Conservation (phyloP, 92 coral and sea anemone species). For the Bergia sp. region DNA sequence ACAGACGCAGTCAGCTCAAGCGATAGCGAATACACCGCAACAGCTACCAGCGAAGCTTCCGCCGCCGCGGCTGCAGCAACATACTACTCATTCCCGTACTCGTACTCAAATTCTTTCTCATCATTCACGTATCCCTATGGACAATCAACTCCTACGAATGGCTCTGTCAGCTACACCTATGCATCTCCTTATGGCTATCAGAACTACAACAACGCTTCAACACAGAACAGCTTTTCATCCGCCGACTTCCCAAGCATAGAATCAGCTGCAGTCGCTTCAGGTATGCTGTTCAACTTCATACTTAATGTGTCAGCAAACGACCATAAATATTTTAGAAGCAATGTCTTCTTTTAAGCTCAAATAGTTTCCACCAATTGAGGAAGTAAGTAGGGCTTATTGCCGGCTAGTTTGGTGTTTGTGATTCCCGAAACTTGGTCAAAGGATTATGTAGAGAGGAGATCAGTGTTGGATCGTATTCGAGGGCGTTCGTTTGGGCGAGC, state of each 20-base stretch:
- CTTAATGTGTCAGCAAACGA: slow-evolving; percentile 68
- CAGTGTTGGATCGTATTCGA: not conserved
- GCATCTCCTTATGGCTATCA: slow-evolving; percentile 81
- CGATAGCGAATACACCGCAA: slow-evolving; percentile 77
- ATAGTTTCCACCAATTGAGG: slow-evolving; percentile 46
- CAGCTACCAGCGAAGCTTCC: slow-evolving; percentile 78
- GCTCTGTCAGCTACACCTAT: slow-evolving; percentile 79
- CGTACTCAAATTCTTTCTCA: slow-evolving; percentile 81
- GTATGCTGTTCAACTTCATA: slow-evolving; percentile 70
- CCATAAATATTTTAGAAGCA: slow-evolving; percentile 76
- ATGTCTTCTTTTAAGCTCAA: slow-evolving; percentile 53
- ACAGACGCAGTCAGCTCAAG: slow-evolving; percentile 91
- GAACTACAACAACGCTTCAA: slow-evolving; percentile 71
- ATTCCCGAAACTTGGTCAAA: not conserved
- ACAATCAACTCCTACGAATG: slow-evolving; percentile 67
- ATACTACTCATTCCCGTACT: slow-evolving; percentile 90
- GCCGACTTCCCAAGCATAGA: slow-evolving; percentile 49
- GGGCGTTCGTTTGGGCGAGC: slow-evolving; percentile 46
- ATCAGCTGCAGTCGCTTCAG: slow-evolving; percentile 64
- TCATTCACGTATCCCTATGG: slow-evolving; percentile 79
- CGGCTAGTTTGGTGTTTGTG: slow-evolving; percentile 12
- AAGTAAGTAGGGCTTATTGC: slow-evolving; percentile 15
- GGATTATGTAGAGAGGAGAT: not conserved
- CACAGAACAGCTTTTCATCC: slow-evolving; percentile 64
- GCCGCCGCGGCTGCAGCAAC: slow-evolving; percentile 58